phyloP scores from a whole-genome alignment of 2,888 invertebrate species.

The Pocota personata region DNA sequence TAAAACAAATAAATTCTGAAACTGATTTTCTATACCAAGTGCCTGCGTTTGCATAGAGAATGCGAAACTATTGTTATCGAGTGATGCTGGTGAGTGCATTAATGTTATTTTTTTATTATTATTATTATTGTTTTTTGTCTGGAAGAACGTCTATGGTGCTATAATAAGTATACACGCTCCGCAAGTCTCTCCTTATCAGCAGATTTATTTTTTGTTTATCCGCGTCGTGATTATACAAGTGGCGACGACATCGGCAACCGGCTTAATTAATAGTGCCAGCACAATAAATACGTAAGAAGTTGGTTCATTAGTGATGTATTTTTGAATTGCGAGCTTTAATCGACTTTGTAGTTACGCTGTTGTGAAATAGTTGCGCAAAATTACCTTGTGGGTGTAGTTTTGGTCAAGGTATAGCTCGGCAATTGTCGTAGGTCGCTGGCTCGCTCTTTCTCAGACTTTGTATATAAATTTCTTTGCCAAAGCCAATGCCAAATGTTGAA shows the following conservation, averaged over 20 bases:
- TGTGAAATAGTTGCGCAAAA: neutral
- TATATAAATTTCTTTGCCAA: neutral
- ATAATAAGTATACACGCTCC: neutral
- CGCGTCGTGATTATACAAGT: slow-evolving; percentile 29
- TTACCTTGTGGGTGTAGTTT: neutral
- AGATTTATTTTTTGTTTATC: neutral
- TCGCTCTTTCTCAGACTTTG: neutral
- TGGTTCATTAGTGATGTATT: neutral
- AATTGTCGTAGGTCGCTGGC: slow-evolving; percentile 30
- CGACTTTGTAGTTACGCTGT: too few species aligned
- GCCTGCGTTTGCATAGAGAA: neutral
- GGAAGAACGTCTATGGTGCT: neutral
- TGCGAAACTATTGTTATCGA: slow-evolving; percentile 69
- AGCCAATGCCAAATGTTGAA: slow-evolving; percentile 27
- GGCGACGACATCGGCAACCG: neutral
- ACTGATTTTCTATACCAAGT: neutral
- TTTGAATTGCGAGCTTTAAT: neutral
- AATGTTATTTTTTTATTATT: neutral
- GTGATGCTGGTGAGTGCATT: slow-evolving; percentile 66
- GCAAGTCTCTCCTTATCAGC: slow-evolving; percentile 19
- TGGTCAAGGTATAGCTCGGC: neutral
- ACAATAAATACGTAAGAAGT: neutral
- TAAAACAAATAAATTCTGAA: slow-evolving; percentile 10
- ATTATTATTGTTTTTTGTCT: neutral
- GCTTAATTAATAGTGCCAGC: neutral